Evolutionary conservation across 2,888 invertebrate species (phyloP).

Genomic region (Ligdia adustata): DNA sequence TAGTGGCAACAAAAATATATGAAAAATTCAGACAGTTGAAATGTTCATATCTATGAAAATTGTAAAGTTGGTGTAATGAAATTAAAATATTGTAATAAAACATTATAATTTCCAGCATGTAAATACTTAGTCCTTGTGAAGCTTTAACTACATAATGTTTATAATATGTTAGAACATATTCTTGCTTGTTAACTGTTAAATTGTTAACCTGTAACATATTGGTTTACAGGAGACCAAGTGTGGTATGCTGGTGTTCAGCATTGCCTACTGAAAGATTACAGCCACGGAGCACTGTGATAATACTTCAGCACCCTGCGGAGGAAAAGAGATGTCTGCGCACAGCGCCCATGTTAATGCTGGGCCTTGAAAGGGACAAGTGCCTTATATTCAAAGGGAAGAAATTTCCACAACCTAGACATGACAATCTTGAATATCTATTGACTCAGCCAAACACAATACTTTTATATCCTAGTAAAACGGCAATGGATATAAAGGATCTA

Average conservation of each 20-base stretch:
- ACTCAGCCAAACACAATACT: constrained; percentile 87
- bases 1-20: too few relatives aligned
- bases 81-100: too few relatives aligned
- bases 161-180: background rate
- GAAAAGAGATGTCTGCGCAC: constrained; percentile 95
- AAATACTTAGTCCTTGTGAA: background rate
- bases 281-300: constrained; percentile 89
- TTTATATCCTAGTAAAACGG: constrained; percentile 91
- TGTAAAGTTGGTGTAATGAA: too few relatives aligned
- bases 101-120: too few relatives aligned
- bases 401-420: constrained; percentile 89
- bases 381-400: constrained; percentile 91
- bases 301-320: constrained; percentile 97
- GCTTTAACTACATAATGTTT: background rate
- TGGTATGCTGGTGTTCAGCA: constrained; percentile 96
- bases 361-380: constrained; percentile 90
- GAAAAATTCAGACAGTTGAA: too few relatives aligned
- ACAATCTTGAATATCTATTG: constrained; percentile 87
- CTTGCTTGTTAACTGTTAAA: background rate
- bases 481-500: constrained; percentile 86
- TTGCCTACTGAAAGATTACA: constrained; percentile 88
- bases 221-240: constrained; percentile 89
- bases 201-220: constrained; percentile 3
- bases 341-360: constrained; percentile 93
- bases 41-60: too few relatives aligned